These are phyloP conservation scores for Ciconia boyciana DNA, from an alignment of 2,113 vertebrate species.

Conservation along the genomic window DNA sequence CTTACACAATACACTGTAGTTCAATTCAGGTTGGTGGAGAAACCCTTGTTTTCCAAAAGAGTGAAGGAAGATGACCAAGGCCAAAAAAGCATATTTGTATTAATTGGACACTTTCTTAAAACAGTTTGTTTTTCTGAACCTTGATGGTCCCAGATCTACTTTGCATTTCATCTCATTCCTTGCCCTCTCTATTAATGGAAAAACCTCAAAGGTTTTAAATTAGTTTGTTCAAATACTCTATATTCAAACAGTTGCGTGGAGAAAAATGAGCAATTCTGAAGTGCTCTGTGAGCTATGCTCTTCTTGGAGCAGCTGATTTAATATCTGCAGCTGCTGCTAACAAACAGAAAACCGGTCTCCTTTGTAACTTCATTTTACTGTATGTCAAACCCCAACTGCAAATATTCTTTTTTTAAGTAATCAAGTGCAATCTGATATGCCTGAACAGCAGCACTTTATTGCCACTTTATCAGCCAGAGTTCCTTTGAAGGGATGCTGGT, in stretches of 20 bases:
- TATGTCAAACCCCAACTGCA: constrained; percentile 25
- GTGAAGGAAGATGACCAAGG: not conserved
- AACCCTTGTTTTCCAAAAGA: constrained; percentile 9
- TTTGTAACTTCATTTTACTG: constrained; percentile 42
- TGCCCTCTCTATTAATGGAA: not conserved
- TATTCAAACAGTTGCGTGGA: not conserved
- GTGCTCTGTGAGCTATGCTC: not conserved
- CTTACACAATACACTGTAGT: not conserved
- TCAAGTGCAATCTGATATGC: constrained; percentile 59
- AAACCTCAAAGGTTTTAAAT: not conserved
- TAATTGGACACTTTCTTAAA: not conserved
- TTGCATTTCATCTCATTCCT: not conserved
- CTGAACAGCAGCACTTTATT: constrained; percentile 59
- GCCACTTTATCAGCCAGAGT: constrained; percentile 26
- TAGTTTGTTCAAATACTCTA: not conserved
- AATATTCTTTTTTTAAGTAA: constrained; percentile 5
- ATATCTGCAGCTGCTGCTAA: constrained; percentile 45
- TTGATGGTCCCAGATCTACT: not conserved
- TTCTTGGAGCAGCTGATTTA: constrained; percentile 23
- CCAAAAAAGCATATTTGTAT: not conserved
- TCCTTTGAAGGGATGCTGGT: constrained; percentile 47
- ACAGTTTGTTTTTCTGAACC: not conserved
- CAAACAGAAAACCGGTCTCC: not conserved
- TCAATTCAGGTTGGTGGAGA: not conserved
- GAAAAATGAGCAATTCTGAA: not conserved